These are phyloP conservation scores for Sphaerophoria rueppellii DNA, from an alignment of 2,888 invertebrate genomes.

Conservation along the genomic window DNA sequence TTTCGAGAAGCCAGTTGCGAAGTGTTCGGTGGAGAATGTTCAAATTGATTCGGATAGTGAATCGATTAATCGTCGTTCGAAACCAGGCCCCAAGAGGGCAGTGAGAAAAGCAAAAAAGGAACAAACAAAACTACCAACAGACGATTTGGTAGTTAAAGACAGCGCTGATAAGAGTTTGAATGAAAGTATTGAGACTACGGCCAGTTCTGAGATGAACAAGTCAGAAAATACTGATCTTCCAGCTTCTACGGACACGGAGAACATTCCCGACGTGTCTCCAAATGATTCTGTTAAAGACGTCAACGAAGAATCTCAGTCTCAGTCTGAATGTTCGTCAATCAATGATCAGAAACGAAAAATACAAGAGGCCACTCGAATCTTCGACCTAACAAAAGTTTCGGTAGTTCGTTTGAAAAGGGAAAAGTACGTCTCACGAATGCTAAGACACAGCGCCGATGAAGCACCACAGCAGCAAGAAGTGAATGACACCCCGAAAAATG, in stretches of 20 bases:
- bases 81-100: conserved; percentile 5
- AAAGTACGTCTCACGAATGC: conserved; percentile 34
- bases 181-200: not conserved
- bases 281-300: not conserved
- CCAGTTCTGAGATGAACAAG: not conserved
- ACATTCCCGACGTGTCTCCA: not conserved
- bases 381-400: conserved; percentile 62
- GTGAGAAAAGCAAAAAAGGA: not conserved
- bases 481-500: not conserved
- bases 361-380: not conserved
- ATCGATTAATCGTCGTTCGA: not conserved
- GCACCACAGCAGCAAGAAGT: not conserved
- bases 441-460: conserved; percentile 3
- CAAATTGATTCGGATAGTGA: conserved; percentile 5
- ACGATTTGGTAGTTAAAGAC: not conserved
- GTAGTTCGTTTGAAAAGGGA: conserved; percentile 66
- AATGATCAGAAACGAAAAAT: not conserved
- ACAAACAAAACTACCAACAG: not conserved
- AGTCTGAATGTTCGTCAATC: not conserved
- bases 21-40: conserved; percentile 1
- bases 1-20: not conserved
- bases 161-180: not conserved
- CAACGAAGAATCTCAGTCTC: not conserved
- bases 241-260: not conserved
- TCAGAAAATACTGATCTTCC: not conserved